Percentiles rank a stretch among this genome's conserved stretches.
Evolutionary conservation across 37 sponge, comb jelly and placozoan species (phyloP).

Genomic region (Spongia lamella): DNA sequence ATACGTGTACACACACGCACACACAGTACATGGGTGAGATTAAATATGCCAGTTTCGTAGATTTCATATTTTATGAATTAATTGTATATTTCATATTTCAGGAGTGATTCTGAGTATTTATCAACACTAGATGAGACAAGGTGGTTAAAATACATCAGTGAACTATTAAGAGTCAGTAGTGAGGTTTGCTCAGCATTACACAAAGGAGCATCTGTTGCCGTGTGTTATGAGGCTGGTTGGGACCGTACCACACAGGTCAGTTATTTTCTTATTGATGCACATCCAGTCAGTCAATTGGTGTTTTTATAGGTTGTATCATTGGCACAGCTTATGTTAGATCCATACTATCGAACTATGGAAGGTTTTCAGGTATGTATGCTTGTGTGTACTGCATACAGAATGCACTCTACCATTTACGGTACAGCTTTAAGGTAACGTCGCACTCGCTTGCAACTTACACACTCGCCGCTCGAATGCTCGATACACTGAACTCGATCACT

Average conservation of each 20-base stretch:
- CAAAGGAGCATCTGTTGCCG: conserved; percentile 65
- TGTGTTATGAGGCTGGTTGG: conserved; percentile 82
- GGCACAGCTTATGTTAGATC: conserved; percentile 85
- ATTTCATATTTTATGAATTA: no score
- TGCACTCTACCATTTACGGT: no score
- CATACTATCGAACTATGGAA: conserved; percentile 91
- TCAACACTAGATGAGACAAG: conserved; percentile 63
- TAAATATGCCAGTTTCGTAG: no score
- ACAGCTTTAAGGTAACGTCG: no score
- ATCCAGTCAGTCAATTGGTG: neutral
- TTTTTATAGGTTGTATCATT: conserved; percentile 72
- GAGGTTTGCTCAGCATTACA: conserved; percentile 37
- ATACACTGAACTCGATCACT: no score
- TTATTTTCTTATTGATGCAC: neutral
- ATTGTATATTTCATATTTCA: no score
- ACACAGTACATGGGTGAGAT: no score
- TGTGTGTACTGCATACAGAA: neutral
- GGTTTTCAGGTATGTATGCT: conserved; percentile 85
- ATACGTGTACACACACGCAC: conserved; percentile 10
- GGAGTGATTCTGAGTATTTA: conserved; percentile 65
- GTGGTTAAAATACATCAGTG: conserved; percentile 72
- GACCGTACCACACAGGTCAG: conserved; percentile 89
- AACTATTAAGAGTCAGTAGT: conserved; percentile 54
- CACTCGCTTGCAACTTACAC: no score
- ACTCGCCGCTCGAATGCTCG: no score